Percentiles rank a stretch among this genome's conserved stretches.
These are phyloP conservation scores for Notothenia coriiceps DNA, from an alignment of 2,113 vertebrate genomes.

Conservation along the genomic window DNA sequence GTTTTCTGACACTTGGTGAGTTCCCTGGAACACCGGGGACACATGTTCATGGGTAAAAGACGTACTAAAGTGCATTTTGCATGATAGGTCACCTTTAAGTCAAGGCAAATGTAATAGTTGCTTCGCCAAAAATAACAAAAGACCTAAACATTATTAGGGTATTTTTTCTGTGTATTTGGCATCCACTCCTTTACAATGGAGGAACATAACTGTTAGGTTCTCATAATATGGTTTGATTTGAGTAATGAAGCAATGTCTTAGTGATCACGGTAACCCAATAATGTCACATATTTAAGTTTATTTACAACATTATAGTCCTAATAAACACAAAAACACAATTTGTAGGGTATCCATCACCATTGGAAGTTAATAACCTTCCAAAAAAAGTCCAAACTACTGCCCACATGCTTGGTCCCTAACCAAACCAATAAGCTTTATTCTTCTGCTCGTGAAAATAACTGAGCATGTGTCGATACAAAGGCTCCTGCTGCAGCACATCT, in stretches of 20 bases:
- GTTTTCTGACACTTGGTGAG: too few relatives aligned
- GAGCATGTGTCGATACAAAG: slow-evolving; percentile 45
- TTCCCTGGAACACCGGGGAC: too few relatives aligned
- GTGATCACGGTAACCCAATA: background rate
- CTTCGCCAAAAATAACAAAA: background rate
- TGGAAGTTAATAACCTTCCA: background rate
- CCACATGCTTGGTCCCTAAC: slow-evolving; percentile 21
- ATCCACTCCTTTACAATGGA: background rate
- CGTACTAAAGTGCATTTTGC: too few relatives aligned
- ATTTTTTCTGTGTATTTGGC: too few relatives aligned
- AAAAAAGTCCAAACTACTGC: slow-evolving; percentile 12
- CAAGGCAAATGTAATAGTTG: background rate
- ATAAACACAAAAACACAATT: background rate
- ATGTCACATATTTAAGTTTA: too few relatives aligned
- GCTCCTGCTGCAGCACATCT: slow-evolving; percentile 29
- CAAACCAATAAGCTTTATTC: slow-evolving; percentile 46
- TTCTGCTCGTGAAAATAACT: slow-evolving; percentile 31
- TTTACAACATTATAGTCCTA: background rate
- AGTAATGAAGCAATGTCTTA: background rate
- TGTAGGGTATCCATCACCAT: background rate
- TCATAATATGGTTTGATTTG: background rate
- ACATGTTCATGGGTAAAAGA: too few relatives aligned
- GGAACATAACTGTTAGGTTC: background rate
- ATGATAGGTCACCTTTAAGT: too few relatives aligned
- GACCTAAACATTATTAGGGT: too few relatives aligned